These are phyloP conservation scores for Agrilus cyanescens DNA, from an alignment of 2,888 invertebrate species.

Conservation along the genomic window DNA sequence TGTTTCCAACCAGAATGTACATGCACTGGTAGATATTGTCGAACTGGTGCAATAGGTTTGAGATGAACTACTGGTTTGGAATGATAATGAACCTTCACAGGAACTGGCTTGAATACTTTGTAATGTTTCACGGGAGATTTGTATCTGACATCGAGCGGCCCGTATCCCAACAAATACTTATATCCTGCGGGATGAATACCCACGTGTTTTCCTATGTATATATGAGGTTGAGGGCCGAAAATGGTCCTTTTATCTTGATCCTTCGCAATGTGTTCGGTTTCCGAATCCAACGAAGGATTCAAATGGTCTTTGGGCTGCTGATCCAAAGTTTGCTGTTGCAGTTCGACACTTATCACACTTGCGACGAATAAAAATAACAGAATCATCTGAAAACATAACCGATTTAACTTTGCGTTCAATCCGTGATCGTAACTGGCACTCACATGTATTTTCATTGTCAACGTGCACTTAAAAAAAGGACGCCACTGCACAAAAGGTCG, in stretches of 20 bases:
- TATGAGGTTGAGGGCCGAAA: constrained; percentile 18
- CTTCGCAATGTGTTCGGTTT: constrained; percentile 17
- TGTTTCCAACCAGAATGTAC: constrained; percentile 11
- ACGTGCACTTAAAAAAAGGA: neutral
- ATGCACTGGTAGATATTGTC: constrained; percentile 8
- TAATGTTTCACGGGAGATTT: constrained; percentile 25
- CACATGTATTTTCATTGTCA: constrained; percentile 14
- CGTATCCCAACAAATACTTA: constrained; percentile 25
- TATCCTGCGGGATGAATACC: constrained; percentile 23
- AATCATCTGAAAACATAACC: constrained; percentile 7
- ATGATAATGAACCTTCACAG: neutral
- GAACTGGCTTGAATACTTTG: constrained; percentile 13
- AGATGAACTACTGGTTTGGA: neutral
- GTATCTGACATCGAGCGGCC: constrained; percentile 24
- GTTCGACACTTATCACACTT: constrained; percentile 12
- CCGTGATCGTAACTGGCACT: constrained; percentile 3
- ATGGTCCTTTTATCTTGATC: constrained; percentile 29
- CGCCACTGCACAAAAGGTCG: too few species aligned
- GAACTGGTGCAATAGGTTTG: constrained; percentile 1
- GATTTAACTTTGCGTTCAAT: constrained; percentile 4
- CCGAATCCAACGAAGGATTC: constrained; percentile 25
- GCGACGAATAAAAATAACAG: constrained; percentile 13
- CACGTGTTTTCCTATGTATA: constrained; percentile 27
- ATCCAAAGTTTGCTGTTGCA: constrained; percentile 19
- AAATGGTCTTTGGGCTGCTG: constrained; percentile 19